Percentiles rank a stretch among this genome's conserved stretches.
These are phyloP conservation scores for Brachionus asplanchnoidis DNA, from an alignment of 1,140 invertebrate species.

Conservation along the genomic window DNA sequence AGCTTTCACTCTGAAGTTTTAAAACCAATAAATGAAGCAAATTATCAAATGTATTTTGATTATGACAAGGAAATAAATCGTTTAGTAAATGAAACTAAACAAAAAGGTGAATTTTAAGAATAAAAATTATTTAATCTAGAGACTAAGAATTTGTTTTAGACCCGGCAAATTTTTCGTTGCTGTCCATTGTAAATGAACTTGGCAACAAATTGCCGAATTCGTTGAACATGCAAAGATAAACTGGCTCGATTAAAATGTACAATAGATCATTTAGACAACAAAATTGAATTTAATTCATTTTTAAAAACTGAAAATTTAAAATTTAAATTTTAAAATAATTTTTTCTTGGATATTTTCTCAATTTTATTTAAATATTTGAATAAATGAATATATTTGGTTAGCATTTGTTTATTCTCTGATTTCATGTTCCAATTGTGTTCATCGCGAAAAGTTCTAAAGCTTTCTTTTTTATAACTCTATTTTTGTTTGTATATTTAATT, in stretches of 20 bases:
- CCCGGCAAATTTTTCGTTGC: not conserved
- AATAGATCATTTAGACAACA: not conserved
- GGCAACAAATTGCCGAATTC: not conserved
- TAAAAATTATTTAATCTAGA: not conserved
- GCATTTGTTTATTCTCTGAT: not conserved
- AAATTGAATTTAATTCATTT: not conserved
- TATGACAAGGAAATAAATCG: conserved; percentile 3
- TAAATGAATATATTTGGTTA: not conserved
- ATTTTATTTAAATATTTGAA: not conserved
- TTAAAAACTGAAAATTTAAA: not conserved
- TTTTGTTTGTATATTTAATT: no score
- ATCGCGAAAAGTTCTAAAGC: no score
- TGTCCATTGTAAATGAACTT: not conserved
- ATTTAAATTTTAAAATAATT: not conserved
- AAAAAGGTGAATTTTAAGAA: conserved; percentile 7
- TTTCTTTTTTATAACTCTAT: no score
- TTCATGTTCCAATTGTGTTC: no score
- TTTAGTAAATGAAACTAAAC: not conserved
- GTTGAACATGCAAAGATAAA: not conserved
- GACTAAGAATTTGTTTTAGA: not conserved
- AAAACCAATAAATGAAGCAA: conserved; percentile 6
- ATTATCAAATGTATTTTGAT: not conserved
- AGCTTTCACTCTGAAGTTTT: conserved; percentile 12
- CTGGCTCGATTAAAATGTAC: not conserved
- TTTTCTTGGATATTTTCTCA: not conserved